These are phyloP conservation scores for Petrolisthes cinctipes DNA, from an alignment of 2,888 invertebrate genomes.

Conservation along the genomic window DNA sequence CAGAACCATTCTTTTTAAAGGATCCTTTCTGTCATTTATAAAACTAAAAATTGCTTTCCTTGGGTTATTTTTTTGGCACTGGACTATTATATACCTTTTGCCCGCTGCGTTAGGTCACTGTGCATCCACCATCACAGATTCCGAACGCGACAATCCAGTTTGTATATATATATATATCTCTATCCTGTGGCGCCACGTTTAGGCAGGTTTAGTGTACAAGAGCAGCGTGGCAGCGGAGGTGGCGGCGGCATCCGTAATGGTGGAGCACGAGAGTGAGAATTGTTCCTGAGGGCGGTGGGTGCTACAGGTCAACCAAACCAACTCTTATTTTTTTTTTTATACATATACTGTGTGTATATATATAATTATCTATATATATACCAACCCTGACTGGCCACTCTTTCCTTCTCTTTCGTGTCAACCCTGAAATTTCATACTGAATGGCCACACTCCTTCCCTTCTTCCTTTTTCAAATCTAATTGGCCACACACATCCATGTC, in stretches of 20 bases:
- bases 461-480: neutral
- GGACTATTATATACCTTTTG: constrained; percentile 58
- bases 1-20: constrained; percentile 25
- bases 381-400: constrained; percentile 2
- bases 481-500: neutral
- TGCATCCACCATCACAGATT: constrained; percentile 35
- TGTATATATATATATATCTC: neutral
- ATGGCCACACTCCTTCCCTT: constrained; percentile 38
- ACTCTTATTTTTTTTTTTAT: constrained; percentile 10
- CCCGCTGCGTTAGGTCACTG: constrained; percentile 46
- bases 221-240: neutral
- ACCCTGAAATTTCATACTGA: constrained; percentile 33
- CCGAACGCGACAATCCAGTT: neutral
- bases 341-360: neutral
- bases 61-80: constrained; percentile 56
- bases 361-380: neutral
- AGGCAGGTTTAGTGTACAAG: constrained; percentile 3
- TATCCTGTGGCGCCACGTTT: neutral
- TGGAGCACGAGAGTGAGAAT: constrained; percentile 33
- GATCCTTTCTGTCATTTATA: constrained; percentile 30
- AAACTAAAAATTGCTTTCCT: constrained; percentile 59
- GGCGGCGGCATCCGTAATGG: constrained; percentile 33
- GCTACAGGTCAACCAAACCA: neutral
- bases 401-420: neutral
- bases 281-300: constrained; percentile 55